These are phyloP conservation scores for Mareca strepera DNA, from an alignment of 2,797 vertebrate genomes.

Conservation along the genomic window DNA sequence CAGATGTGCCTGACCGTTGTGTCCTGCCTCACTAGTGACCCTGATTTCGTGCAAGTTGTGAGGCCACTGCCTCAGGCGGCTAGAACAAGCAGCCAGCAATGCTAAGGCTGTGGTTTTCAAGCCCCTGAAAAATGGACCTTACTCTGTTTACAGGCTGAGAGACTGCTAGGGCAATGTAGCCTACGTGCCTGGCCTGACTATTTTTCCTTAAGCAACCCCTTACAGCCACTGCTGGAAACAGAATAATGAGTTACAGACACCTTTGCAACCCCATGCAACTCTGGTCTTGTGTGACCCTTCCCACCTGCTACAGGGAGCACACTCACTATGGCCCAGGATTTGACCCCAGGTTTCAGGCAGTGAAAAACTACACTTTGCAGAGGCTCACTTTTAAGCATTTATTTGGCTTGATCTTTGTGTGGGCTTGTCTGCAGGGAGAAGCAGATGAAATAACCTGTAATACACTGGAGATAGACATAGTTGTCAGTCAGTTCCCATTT, in stretches of 20 bases:
- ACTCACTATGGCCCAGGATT: not conserved
- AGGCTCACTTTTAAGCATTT: not conserved
- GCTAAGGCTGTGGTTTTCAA: not conserved
- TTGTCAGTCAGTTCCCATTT: conserved; percentile 31
- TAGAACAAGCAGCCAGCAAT: not conserved
- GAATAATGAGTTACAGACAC: not conserved
- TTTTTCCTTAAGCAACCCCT: not conserved
- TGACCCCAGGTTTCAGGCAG: not conserved
- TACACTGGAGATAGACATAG: conserved; percentile 12
- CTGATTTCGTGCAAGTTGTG: not conserved
- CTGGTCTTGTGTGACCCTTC: not conserved
- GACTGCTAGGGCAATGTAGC: not conserved
- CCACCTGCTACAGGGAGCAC: not conserved
- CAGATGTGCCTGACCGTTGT: not conserved
- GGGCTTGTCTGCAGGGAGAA: conserved; percentile 24
- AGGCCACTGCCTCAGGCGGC: not conserved
- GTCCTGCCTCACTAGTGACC: not conserved
- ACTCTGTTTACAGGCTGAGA: not conserved
- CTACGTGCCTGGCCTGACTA: accelerated
- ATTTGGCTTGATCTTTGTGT: conserved; percentile 24
- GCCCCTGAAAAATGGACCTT: not conserved
- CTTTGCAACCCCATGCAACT: not conserved
- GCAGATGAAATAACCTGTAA: conserved; percentile 1
- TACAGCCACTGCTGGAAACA: not conserved
- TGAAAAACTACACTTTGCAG: not conserved